Base-by-base conservation (phyloP, 2,113 vertebrate genomes). In the Catagonus wagneri region DNA sequence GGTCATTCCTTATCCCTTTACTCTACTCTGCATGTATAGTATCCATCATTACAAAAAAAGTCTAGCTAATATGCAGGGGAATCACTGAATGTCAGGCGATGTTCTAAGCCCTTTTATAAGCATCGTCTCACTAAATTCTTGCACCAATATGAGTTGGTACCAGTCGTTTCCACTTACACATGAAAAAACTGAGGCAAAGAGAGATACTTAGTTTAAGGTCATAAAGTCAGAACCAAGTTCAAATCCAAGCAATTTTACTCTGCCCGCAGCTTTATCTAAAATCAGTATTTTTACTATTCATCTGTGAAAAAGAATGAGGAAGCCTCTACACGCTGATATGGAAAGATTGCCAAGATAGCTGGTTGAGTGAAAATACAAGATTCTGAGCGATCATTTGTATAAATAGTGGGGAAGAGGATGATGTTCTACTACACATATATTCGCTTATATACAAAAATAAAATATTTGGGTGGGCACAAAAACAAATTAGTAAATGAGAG, bases 231-330 rank as follows among this genome's bases (percentile, higher is more conserved):
- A 60, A 52, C 20, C 25, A 34, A 52, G 36, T 78, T 83, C 84
- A 34, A 68, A 56, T 3, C 20, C 25, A 68, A 65, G 36, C 22
- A 61, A 9, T 61, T 83, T 84, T 66, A 75, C 34, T 76, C 90
- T 54, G 22, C n/a, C 63, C 23, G 4, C 12, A 15, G 36, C 68
- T 83, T 89, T 76, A 95, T 85, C 87, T 89, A 68, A 80, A 71
- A 84, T 94, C 80, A 72, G 25, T n/a, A 72, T 63, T 89, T 83
- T 89, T 86, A 80, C 54, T 71, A 69, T 20, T 90, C 44, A 61
- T 12, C 23, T 72, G 4, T 63, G 44, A 71, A 60, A 83, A 90
- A 34, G 71, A 92, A 94, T 3, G 4, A 72, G 36, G 80, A 74
- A 25, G 32, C 2, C 13, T 76, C 39, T 86, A 17, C 44, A n/a